Base-by-base conservation (phyloP, 2,888 invertebrate genomes). In the Rotaria magnacalcarata region DNA sequence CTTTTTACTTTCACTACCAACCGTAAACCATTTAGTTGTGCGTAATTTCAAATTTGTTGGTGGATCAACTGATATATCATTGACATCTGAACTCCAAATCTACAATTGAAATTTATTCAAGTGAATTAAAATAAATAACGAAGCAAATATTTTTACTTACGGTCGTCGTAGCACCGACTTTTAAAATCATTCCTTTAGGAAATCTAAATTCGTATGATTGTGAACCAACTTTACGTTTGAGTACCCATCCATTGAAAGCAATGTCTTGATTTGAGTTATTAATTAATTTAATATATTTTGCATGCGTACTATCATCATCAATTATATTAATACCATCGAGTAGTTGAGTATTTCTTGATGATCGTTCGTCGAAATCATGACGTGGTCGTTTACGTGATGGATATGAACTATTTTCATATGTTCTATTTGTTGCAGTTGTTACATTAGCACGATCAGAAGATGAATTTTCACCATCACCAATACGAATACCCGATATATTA, bases 21-120 rank as follows among this genome's bases (percentile, higher is more conserved):
- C 14, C 1, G 80, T 80, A 80, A 80, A 80, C 80, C 80, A 80
- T 80, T 80, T 80, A 47, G 16, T 47, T 80, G 80, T 80, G 4
- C 80, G 80, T 47, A 80, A n/a, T 80, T 80, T 80, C 10, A 80
- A n/a, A n/a, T 80, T 80, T 47, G 47, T 47, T n/a, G 80, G 80
- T 47, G 80, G 80, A 14, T 80, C 80, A 80, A 47, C 47, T 4
- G 80, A 11, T 24, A 80, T 47, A 47, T 80, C 80, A 47, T 80
- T 80, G 1, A 47, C 80, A 80, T 80, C 80, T 2, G 43, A 47
- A 80, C 80, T 80, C 80, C 80, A 75, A 24, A 75, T 75, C 75
- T 75, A 75, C 0, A 75, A 75, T 2, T 34, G 2, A 41, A 6
- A 34, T 21, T 8, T 11, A 75, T 75, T 14, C 10, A 21, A n/a